Evolutionary conservation across 2,888 invertebrate genomes (phyloP).

Genomic region (Tenthredo mesomela): DNA sequence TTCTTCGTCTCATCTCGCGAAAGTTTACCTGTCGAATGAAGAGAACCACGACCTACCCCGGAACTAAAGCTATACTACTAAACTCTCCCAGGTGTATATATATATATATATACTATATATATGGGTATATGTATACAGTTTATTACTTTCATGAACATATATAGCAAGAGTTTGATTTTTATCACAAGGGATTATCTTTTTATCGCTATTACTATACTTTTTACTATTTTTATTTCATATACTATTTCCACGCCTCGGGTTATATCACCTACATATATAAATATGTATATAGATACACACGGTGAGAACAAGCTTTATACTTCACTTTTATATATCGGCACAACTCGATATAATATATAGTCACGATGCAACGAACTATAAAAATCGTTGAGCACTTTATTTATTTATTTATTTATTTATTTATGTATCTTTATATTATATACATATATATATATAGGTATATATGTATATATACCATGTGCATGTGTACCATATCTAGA

Average conservation of each 20-base stretch:
- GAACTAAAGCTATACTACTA: not conserved
- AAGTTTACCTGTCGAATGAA: slow-evolving; percentile 13
- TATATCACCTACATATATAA: not conserved
- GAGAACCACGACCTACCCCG: slow-evolving; percentile 30
- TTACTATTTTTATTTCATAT: not conserved
- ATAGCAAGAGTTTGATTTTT: not conserved
- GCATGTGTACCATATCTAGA: not conserved
- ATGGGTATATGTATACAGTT: not conserved
- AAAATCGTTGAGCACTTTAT: not conserved
- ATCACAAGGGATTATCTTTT: not conserved
- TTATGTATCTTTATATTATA: not conserved
- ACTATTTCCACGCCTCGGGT: not conserved
- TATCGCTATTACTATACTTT: not conserved
- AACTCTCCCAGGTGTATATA: not conserved
- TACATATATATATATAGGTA: not conserved
- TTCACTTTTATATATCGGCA: slow-evolving; percentile 20
- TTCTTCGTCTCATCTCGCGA: not conserved
- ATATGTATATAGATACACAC: not conserved
- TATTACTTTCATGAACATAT: not conserved
- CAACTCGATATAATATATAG: not conserved
- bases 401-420: not conserved
- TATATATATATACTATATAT: no score
- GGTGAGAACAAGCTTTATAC: not conserved
- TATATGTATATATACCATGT: not conserved
- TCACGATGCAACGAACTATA: not conserved